Evolutionary conservation across 1,140 invertebrate species (phyloP).

Genomic region (Calliopsis andreniformis): DNA sequence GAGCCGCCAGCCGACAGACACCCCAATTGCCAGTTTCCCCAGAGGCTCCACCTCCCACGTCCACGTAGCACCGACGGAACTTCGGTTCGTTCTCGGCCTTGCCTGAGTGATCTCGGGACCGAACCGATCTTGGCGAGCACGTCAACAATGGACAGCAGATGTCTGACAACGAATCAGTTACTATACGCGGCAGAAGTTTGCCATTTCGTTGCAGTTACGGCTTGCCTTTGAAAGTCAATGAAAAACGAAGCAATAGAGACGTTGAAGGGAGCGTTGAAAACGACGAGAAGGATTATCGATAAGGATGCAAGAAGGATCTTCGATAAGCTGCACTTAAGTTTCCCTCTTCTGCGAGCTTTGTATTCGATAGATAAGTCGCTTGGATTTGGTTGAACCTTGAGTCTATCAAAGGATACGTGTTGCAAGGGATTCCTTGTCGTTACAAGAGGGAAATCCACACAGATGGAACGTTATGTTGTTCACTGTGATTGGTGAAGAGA

Average conservation of each 20-base stretch:
- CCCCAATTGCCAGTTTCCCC: constrained; percentile 66
- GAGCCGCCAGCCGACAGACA: constrained; percentile 65
- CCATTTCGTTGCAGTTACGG: too few relatives aligned
- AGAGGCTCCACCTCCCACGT: constrained; percentile 65
- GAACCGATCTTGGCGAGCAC: background rate
- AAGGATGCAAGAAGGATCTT: too few relatives aligned
- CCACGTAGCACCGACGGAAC: constrained; percentile 61
- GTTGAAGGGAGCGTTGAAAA: too few relatives aligned
- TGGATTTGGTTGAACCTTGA: background rate
- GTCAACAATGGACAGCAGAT: background rate
- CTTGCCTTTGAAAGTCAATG: background rate
- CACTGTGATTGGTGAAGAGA: too few relatives aligned
- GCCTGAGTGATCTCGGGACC: constrained; percentile 15
- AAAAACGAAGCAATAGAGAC: too few relatives aligned
- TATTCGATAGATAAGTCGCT: background rate
- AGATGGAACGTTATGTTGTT: too few relatives aligned
- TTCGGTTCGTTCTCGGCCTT: constrained; percentile 48
- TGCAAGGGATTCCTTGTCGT: too few relatives aligned
- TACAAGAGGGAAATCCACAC: too few relatives aligned
- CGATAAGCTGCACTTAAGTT: background rate
- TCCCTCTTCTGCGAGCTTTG: too few relatives aligned
- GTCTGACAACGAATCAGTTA: background rate
- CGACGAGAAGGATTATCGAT: too few relatives aligned
- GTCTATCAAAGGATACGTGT: too few relatives aligned
- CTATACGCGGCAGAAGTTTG: too few relatives aligned